Percentiles rank a stretch among this genome's conserved stretches.
Evolutionary conservation across 2,888 invertebrate species (phyloP).

Genomic region (Nomada ferruginata): DNA sequence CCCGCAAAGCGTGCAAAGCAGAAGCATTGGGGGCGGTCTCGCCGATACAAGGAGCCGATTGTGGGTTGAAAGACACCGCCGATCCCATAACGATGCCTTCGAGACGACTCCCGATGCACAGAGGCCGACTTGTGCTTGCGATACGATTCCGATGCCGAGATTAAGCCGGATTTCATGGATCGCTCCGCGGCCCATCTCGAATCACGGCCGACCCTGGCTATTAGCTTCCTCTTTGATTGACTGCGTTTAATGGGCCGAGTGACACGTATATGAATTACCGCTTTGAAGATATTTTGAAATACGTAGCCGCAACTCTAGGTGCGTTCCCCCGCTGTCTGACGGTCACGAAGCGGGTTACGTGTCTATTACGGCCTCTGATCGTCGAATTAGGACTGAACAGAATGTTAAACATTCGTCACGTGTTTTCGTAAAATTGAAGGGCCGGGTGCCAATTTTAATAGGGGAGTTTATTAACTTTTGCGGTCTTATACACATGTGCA

Average conservation of each 20-base stretch:
- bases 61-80: slow-evolving; percentile 80
- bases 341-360: background rate
- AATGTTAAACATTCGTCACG: too few relatives aligned
- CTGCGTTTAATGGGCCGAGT: slow-evolving; percentile 82
- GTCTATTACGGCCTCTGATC: background rate
- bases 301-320: background rate
- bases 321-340: background rate
- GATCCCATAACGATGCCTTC: slow-evolving; percentile 47
- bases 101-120: slow-evolving; percentile 71
- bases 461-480: too few relatives aligned
- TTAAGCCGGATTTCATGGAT: slow-evolving; percentile 74
- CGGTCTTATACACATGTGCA: too few relatives aligned
- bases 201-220: slow-evolving; percentile 73
- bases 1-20: slow-evolving; percentile 28
- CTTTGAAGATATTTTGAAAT: slow-evolving; percentile 82
- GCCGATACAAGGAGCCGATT: slow-evolving; percentile 84
- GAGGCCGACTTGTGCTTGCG: slow-evolving; percentile 79
- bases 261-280: slow-evolving; percentile 83
- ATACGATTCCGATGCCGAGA: slow-evolving; percentile 82
- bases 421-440: too few relatives aligned
- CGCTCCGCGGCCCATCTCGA: slow-evolving; percentile 76
- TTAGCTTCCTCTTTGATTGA: slow-evolving; percentile 83
- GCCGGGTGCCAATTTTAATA: too few relatives aligned
- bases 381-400: too few relatives aligned
- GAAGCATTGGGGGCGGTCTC: slow-evolving; percentile 60